Percentiles rank a stretch among this genome's conserved stretches.
Conservation (phyloP, 2,888 invertebrate species). For the Brachynemurus nebulosus region DNA sequence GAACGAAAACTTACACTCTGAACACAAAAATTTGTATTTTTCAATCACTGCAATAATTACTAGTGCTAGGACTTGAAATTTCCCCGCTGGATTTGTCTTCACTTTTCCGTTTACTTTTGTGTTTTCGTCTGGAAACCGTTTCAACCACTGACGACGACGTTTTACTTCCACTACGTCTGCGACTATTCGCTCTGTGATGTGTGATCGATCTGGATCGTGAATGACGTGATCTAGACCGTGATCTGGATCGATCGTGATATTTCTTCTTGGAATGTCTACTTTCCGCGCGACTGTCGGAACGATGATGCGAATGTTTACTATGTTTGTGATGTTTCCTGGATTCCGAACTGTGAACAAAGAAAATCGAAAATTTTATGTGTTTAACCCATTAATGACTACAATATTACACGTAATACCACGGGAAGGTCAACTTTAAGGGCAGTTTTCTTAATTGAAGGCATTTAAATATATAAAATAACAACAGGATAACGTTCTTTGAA, state of each 20-base stretch:
- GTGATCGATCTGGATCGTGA: constrained; percentile 1
- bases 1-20: too few relatives aligned
- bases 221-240: constrained; percentile 11
- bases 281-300: constrained; percentile 14
- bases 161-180: not conserved
- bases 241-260: constrained; percentile 22
- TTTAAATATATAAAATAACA: too few relatives aligned
- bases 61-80: constrained; percentile 2
- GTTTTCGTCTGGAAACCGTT: too few relatives aligned
- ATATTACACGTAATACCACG: too few relatives aligned
- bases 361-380: too few relatives aligned
- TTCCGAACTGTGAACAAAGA: constrained; percentile 1
- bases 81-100: constrained; percentile 2
- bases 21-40: too few relatives aligned
- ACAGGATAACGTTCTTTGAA: too few relatives aligned
- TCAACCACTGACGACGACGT: not conserved
- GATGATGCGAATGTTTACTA: constrained; percentile 6
- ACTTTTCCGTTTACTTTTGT: not conserved
- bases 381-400: too few relatives aligned
- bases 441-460: too few relatives aligned
- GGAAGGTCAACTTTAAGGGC: too few relatives aligned
- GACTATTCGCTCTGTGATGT: not conserved
- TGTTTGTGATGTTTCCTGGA: constrained; percentile 3
- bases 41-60: constrained; percentile 4
- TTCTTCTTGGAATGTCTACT: constrained; percentile 27